Evolutionary conservation across 2,888 invertebrate species (phyloP).

Genomic region (Spilosoma lubricipeda): DNA sequence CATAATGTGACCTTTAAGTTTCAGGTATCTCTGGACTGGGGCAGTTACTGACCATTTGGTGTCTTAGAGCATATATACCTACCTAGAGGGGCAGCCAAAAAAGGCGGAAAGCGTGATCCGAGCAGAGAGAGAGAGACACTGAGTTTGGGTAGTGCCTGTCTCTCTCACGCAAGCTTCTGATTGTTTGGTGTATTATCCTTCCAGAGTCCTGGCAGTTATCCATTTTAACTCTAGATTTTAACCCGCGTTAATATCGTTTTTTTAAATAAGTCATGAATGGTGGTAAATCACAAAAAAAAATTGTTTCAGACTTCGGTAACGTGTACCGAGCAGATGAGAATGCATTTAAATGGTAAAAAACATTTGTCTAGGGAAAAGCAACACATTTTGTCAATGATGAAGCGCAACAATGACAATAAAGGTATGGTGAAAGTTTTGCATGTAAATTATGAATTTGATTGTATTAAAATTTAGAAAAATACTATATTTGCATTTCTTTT

Average conservation of each 20-base stretch:
- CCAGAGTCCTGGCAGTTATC: too few relatives aligned
- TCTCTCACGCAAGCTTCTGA: too few relatives aligned
- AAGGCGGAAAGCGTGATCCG: too few relatives aligned
- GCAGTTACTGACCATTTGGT: too few relatives aligned
- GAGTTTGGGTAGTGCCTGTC: too few relatives aligned
- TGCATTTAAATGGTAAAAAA: slow-evolving; percentile 86
- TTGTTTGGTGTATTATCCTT: background rate
- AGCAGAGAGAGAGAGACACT: too few relatives aligned
- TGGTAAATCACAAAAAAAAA: background rate
- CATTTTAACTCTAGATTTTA: background rate
- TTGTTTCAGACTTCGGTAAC: slow-evolving; percentile 80
- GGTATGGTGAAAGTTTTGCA: slow-evolving; percentile 18
- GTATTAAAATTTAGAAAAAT: background rate
- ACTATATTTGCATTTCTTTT: background rate
- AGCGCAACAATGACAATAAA: slow-evolving; percentile 42
- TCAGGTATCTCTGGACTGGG: too few relatives aligned
- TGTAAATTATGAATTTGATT: background rate
- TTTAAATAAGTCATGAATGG: background rate
- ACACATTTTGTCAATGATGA: slow-evolving; percentile 75
- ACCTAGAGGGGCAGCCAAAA: too few relatives aligned
- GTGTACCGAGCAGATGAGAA: slow-evolving; percentile 86
- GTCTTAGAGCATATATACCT: too few relatives aligned
- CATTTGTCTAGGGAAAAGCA: slow-evolving; percentile 85
- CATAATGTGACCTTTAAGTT: too few relatives aligned
- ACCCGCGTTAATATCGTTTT: background rate